These are phyloP conservation scores for Stegana nigrithorax DNA, from an alignment of 2,888 invertebrate species.

Conservation along the genomic window DNA sequence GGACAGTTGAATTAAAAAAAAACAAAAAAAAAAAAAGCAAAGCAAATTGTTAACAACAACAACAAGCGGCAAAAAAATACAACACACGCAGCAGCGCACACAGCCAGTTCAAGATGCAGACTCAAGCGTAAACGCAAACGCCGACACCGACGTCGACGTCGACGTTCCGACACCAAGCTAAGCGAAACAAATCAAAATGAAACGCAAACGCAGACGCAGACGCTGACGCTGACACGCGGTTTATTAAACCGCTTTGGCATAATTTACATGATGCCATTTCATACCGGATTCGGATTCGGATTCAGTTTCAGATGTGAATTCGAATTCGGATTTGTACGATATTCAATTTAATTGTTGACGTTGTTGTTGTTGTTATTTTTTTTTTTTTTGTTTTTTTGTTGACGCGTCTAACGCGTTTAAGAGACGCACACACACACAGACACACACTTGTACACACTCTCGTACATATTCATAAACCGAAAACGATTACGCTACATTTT, in stretches of 20 bases:
- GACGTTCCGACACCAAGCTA: too few relatives aligned
- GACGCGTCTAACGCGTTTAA: too few relatives aligned
- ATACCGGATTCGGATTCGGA: conserved; percentile 3
- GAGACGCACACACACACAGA: too few relatives aligned
- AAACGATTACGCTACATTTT: background rate
- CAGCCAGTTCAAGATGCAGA: background rate
- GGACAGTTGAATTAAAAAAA: too few relatives aligned
- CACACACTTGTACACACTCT: background rate
- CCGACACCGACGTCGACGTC: background rate
- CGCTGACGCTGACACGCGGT: background rate
- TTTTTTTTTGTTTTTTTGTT: background rate
- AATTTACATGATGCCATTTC: conserved; percentile 39
- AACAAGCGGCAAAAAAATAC: too few relatives aligned
- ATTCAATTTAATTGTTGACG: too few relatives aligned
- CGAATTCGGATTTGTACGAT: too few relatives aligned
- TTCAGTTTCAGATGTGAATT: too few relatives aligned
- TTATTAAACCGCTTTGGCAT: conserved; percentile 39
- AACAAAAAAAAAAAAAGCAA: too few relatives aligned
- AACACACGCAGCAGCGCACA: too few relatives aligned
- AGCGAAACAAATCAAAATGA: too few relatives aligned
- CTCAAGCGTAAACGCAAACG: background rate
- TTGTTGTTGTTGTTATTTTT: background rate
- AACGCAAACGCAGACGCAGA: background rate
- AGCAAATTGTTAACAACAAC: too few relatives aligned
- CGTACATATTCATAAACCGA: conserved; percentile 5